Percentiles rank a stretch among this genome's conserved stretches.
Evolutionary conservation across 2,113 vertebrate species (phyloP).

Genomic region (Engraulis encrasicolus): DNA sequence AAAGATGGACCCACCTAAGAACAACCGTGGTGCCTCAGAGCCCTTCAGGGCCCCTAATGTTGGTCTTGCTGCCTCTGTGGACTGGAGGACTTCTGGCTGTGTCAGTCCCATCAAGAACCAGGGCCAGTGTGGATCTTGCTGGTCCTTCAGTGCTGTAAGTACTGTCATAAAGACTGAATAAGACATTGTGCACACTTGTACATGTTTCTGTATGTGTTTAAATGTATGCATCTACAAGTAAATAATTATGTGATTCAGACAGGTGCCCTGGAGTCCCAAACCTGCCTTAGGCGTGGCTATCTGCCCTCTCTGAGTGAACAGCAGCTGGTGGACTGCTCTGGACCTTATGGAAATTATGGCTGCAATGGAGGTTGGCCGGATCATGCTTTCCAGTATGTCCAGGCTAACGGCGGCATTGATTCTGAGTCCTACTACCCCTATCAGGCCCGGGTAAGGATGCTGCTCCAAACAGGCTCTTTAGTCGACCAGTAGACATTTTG

Average conservation of each 20-base stretch:
- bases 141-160: conserved; percentile 55
- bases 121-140: conserved; percentile 42
- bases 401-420: conserved; percentile 70
- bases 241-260: conserved; percentile 57
- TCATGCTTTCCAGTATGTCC: conserved; percentile 70
- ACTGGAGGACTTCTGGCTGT: conserved; percentile 49
- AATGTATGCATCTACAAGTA: too few species aligned
- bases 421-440: conserved; percentile 78
- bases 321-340: conserved; percentile 81
- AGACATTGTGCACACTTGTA: neutral
- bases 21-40: conserved; percentile 51
- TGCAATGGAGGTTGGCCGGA: conserved; percentile 75
- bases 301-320: conserved; percentile 80
- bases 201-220: neutral
- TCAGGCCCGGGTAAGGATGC: conserved; percentile 63
- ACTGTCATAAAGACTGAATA: neutral
- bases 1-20: neutral
- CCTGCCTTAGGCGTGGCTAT: conserved; percentile 70
- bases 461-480: too few species aligned
- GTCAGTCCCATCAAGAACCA: conserved; percentile 50
- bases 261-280: conserved; percentile 77
- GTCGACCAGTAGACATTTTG: too few species aligned
- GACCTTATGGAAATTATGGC: conserved; percentile 67
- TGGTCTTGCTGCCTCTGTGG: conserved; percentile 47
- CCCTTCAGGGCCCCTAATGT: conserved; percentile 40